Conservation (phyloP, 2,797 vertebrate species). For the Gallinago solitaria region DNA sequence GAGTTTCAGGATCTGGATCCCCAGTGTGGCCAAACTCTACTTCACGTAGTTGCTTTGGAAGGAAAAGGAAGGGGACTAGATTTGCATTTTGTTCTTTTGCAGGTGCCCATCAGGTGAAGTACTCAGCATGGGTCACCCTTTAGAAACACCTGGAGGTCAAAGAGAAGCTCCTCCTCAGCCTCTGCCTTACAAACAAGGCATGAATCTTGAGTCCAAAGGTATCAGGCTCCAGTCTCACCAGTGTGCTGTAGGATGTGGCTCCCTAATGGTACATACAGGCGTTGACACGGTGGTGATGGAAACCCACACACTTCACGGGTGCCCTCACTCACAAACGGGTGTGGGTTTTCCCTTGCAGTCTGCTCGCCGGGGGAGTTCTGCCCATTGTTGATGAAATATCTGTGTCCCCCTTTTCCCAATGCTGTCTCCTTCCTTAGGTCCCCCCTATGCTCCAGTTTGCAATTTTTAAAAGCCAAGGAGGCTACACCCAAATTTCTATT, state of each 20-base stretch:
- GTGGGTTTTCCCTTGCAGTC: not conserved
- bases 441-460: not conserved
- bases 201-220: not conserved
- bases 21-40: not conserved
- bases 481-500: not conserved
- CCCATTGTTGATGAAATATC: not conserved
- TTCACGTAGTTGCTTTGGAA: not conserved
- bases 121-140: not conserved
- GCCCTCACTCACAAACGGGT: not conserved
- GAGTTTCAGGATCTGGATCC: not conserved
- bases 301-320: not conserved
- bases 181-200: fast-evolving
- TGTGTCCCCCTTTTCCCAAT: not conserved
- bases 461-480: not conserved
- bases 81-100: not conserved
- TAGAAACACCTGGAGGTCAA: not conserved
- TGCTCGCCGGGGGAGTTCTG: not conserved
- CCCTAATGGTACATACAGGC: fast-evolving
- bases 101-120: not conserved
- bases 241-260: not conserved
- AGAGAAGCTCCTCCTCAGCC: not conserved
- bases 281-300: not conserved
- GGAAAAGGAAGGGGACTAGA: not conserved
- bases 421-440: not conserved
- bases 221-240: not conserved